These are phyloP conservation scores for Camponotus floridanus DNA, from an alignment of 1,140 invertebrate species.

Conservation along the genomic window DNA sequence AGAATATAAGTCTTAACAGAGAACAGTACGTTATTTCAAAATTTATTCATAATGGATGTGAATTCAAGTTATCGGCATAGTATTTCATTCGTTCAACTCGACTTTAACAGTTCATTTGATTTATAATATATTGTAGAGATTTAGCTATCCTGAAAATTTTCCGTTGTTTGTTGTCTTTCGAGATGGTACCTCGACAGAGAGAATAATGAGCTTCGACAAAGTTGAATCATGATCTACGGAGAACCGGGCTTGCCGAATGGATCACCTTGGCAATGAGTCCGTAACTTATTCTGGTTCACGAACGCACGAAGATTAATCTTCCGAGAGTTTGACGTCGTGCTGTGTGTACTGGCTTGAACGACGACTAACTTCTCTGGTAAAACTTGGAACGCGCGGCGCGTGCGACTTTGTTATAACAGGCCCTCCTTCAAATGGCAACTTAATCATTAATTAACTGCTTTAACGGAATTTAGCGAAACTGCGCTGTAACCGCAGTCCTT, in stretches of 20 bases:
- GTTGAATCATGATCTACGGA: conserved; percentile 14
- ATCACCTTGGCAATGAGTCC: conserved; percentile 81
- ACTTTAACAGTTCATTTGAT: background rate
- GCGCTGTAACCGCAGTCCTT: background rate
- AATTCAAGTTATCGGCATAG: background rate
- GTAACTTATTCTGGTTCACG: conserved; percentile 77
- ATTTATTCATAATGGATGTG: conserved; percentile 16
- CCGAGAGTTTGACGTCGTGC: conserved; percentile 63
- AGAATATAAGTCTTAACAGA: background rate
- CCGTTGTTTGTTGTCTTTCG: conserved; percentile 20
- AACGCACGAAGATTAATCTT: conserved; percentile 71
- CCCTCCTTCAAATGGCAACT: conserved; percentile 2
- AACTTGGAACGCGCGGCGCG: conserved; percentile 32
- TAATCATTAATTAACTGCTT: conserved; percentile 53
- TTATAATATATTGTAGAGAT: background rate
- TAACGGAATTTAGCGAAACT: conserved; percentile 3
- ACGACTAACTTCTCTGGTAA: conserved; percentile 25
- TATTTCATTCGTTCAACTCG: background rate
- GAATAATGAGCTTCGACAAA: conserved; percentile 28
- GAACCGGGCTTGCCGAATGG: conserved; percentile 64
- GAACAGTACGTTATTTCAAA: background rate
- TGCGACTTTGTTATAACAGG: conserved; percentile 55
- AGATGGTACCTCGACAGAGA: background rate
- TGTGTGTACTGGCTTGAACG: background rate
- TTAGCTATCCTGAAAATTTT: background rate